Evolutionary conservation across 2,888 invertebrate species (phyloP), one percentile per base, ranked within the genome.

Genomic region (Coecobrya sp.): DNA sequence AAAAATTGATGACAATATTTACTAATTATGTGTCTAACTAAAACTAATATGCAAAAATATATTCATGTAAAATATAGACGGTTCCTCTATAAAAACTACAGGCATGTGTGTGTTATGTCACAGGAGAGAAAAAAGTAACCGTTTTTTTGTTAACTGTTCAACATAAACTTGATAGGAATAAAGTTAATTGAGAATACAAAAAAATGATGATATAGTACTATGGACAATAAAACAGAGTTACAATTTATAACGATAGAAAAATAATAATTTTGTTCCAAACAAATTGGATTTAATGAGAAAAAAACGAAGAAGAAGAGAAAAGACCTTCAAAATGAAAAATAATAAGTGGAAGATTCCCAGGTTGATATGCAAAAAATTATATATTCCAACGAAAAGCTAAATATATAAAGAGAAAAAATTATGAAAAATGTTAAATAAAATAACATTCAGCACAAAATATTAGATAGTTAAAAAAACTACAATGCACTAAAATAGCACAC

Each of bases 341-440:
- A n/a, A n/a, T n/a, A n/a, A 52, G 82, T 82, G 82, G 82, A 82
- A 82, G 82, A 82, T 82, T 82, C 82, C 82, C 19, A 30, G 52
- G 59, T 82, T 62, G 19, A 49, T 2, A 4, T 70, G 25, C 8
- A 30, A 30, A 49, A 79, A n/a, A n/a, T n/a, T n/a, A n/a, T n/a
- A n/a, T n/a, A n/a, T n/a, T n/a, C 1, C 8, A 49, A 49, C 49
- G 42, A 45, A 76, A 19, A 76, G n/a, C n/a, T n/a, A n/a, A 42
- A 76, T 68, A 68, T 27, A 10, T 7, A 36, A 36, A 2, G 36
- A 36, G 2, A 2, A 36, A 36, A 36, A 36, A 36, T 36, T 36
- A 36, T 36, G 36, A 36, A 36, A 36, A 36, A 36, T 4, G 2
- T 36, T 36, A 36, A 4, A 36, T 36, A 49, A 42, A 4, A 19